A percentile compares a stretch with the other conserved stretches of the same genome.
These are phyloP conservation scores for Labrus mixtus DNA, from an alignment of 2,113 vertebrate species.

Conservation along the genomic window DNA sequence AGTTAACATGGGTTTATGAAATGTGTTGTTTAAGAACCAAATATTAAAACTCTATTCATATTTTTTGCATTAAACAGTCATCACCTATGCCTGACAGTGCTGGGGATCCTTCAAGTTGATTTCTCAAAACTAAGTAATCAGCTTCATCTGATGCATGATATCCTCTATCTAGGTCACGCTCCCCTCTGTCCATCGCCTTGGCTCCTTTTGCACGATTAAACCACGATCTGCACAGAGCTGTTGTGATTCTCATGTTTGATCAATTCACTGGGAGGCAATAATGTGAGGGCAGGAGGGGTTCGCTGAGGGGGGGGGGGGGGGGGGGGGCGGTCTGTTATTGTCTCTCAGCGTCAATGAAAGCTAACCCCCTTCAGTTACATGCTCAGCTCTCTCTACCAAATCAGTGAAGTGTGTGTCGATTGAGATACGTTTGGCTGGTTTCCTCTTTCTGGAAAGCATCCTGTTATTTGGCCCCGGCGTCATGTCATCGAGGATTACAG, in stretches of 20 bases:
- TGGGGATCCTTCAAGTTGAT: not conserved
- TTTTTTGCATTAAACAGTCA: too few species aligned
- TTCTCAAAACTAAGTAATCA: not conserved
- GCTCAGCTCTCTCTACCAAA: constrained; percentile 9
- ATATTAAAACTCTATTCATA: not conserved
- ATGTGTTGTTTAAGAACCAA: not conserved
- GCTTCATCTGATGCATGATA: not conserved
- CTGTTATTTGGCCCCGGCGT: constrained; percentile 43
- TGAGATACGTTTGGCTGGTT: constrained; percentile 17
- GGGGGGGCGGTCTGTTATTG: constrained; percentile 3
- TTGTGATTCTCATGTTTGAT: constrained; percentile 41
- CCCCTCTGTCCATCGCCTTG: constrained; percentile 3
- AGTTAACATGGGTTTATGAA: too few species aligned
- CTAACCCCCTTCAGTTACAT: constrained; percentile 26
- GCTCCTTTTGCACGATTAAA: constrained; percentile 11
- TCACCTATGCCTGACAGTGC: not conserved
- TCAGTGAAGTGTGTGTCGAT: not conserved
- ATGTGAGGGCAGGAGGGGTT: not conserved
- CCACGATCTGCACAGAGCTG: constrained; percentile 16
- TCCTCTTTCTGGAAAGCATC: constrained; percentile 24
- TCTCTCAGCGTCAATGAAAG: constrained; percentile 33
- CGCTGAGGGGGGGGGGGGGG: not conserved
- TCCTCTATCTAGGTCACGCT: constrained; percentile 39
- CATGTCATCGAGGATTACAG: constrained; percentile 50
- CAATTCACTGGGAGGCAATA: constrained; percentile 29